Evolutionary conservation across 2,113 vertebrate genomes (phyloP), one percentile per base, ranked within the genome.

Genomic region (Gymnocephalus cernua): DNA sequence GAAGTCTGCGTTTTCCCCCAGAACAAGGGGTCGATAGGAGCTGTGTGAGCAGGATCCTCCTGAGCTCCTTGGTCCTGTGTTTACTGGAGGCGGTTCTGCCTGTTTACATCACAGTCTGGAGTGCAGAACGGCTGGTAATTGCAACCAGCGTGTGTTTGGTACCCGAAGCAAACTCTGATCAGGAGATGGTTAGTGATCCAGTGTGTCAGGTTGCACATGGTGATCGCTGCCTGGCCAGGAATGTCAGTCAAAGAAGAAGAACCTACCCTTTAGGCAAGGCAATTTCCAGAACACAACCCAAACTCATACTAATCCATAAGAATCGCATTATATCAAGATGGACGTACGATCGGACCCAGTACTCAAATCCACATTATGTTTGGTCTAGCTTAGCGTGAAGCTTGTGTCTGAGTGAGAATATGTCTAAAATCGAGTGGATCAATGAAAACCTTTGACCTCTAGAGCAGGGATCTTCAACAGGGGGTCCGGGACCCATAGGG

Each of bases 31-130:
- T 72, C 45, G 56, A 75, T 54, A 44, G 57, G 51, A 74, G 53
- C 73, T 16, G 50, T 16, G 69, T 65, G 45, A 68, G 7, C 65
- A 61, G 63, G 45, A 79, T 69, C 32, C 48, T 72, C 67, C 61
- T 35, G n/a, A 41, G 56, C 67, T 83, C 80, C 92, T 90, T 88
- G 91, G 86, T 90, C 50, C 25, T 44, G n/a, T 89, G 89, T 91
- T 93, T 93, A 91, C 79, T 87, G 82, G 48, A 87, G 48, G 54
- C 19, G 21, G 66, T 59, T 83, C 81, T 83, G 64, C 29, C 16
- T 88, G 86, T 91, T 94, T 92, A 92, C 79, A 77, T 69, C 38
- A 61, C 71, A 66, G 72, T 75, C 77, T 16, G 48, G 19, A 74
- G 72, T 2, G 27, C 87, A 68, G 54, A 88, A 53, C 8, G 27